These are phyloP conservation scores for Sinella curviseta DNA, from an alignment of 1,140 invertebrate genomes.

Conservation along the genomic window DNA sequence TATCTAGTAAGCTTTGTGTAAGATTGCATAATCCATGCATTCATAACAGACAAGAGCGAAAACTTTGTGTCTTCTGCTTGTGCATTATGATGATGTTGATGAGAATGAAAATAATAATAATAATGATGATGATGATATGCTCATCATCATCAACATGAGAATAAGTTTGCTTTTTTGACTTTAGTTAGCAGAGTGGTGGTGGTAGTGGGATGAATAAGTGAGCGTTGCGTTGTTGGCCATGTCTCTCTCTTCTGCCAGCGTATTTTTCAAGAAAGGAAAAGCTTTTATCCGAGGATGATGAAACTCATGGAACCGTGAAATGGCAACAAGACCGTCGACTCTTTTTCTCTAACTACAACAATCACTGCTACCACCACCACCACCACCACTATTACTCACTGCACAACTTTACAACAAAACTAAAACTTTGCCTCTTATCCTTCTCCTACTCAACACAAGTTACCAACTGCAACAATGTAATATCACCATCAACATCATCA, in stretches of 20 bases:
- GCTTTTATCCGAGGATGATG: constrained; percentile 26
- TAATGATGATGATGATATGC: not conserved
- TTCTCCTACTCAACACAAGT: not conserved
- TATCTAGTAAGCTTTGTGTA: too few relatives aligned
- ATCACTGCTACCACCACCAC: not conserved
- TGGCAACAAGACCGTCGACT: constrained; percentile 22
- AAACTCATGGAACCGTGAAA: constrained; percentile 25
- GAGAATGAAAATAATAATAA: not conserved
- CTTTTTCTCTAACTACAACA: not conserved
- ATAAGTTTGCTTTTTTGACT: not conserved
- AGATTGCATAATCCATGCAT: not conserved
- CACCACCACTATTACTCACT: not conserved
- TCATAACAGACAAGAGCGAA: not conserved
- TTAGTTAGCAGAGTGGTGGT: not conserved
- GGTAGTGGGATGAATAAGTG: not conserved
- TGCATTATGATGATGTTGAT: not conserved
- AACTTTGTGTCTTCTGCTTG: not conserved
- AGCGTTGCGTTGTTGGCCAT: not conserved
- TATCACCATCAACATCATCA: too few relatives aligned
- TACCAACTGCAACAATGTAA: not conserved
- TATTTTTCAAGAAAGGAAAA: constrained; percentile 17
- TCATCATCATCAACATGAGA: not conserved
- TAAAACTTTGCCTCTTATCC: not conserved
- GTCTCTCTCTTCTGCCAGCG: not conserved
- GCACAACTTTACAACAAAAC: not conserved